phyloP scores from a whole-genome alignment of 2,888 invertebrate genomes.

The Leucoptera coffeella region DNA sequence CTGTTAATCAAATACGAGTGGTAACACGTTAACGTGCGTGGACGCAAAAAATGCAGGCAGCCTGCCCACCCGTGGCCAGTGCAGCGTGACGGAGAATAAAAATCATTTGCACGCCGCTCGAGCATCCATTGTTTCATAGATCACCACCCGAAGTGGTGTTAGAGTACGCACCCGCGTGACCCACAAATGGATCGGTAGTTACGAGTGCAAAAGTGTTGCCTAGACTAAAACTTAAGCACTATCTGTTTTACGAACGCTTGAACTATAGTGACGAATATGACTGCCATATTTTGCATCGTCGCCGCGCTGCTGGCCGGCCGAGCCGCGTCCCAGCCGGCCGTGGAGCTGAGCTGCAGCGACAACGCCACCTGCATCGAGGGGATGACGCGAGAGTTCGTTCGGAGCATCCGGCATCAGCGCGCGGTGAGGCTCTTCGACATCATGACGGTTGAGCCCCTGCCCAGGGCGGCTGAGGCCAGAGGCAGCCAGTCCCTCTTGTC shows the following conservation, averaged over 20 bases:
- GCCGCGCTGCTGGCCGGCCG: slow-evolving; percentile 25
- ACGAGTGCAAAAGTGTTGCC: slow-evolving; percentile 18
- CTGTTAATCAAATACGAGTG: slow-evolving; percentile 15
- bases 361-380: slow-evolving; percentile 55
- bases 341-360: slow-evolving; percentile 48
- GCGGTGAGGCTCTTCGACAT: slow-evolving; percentile 47
- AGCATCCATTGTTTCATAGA: slow-evolving; percentile 35
- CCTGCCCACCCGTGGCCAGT: slow-evolving; percentile 22
- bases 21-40: slow-evolving; percentile 12
- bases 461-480: slow-evolving; percentile 21
- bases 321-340: slow-evolving; percentile 19
- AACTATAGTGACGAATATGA: slow-evolving; percentile 26
- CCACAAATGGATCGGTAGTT: slow-evolving; percentile 45
- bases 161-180: slow-evolving; percentile 17
- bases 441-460: slow-evolving; percentile 49
- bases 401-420: slow-evolving; percentile 44
- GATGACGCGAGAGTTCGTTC: slow-evolving; percentile 41
- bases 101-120: slow-evolving; percentile 29
- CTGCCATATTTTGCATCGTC: slow-evolving; percentile 25
- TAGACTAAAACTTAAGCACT: slow-evolving; percentile 10
- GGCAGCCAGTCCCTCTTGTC: slow-evolving; percentile 25
- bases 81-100: slow-evolving; percentile 46
- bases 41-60: slow-evolving; percentile 23
- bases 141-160: slow-evolving; percentile 34
- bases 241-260: slow-evolving; percentile 2